phyloP scores from a whole-genome alignment of 2,888 invertebrate species.

The Ypsolopha sequella region DNA sequence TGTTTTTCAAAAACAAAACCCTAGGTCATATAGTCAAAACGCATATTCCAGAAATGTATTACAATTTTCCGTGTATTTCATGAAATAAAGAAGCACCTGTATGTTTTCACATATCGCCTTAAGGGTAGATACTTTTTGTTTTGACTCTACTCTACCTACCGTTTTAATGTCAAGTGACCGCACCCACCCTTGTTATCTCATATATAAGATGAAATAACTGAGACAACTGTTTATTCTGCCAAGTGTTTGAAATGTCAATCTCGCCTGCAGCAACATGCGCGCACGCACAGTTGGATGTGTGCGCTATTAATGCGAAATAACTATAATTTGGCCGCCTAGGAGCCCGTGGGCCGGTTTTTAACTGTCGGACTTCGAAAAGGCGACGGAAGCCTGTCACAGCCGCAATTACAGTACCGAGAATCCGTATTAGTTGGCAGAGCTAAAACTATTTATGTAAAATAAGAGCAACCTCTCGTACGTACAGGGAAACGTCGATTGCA shows the following conservation, averaged over 20 bases:
- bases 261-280: constrained; percentile 38
- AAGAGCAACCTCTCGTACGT: constrained; percentile 63
- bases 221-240: constrained; percentile 5
- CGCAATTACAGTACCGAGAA: constrained; percentile 68
- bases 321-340: constrained; percentile 51
- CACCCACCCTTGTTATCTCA: constrained; percentile 4
- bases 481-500: constrained; percentile 68
- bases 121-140: too few relatives aligned
- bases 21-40: too few relatives aligned
- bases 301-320: constrained; percentile 62
- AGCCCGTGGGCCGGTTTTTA: constrained; percentile 43
- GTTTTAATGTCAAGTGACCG: not conserved
- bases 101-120: too few relatives aligned
- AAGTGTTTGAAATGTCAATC: constrained; percentile 42
- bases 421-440: constrained; percentile 63
- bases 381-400: constrained; percentile 69
- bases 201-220: constrained; percentile 5
- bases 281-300: constrained; percentile 50
- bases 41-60: too few relatives aligned
- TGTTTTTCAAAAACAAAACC: too few relatives aligned
- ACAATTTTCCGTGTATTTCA: too few relatives aligned
- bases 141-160: not conserved
- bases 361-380: constrained; percentile 49
- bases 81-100: too few relatives aligned
- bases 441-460: constrained; percentile 69